Conservation (phyloP, 2,113 vertebrate genomes). For the Recurvirostra avosetta region DNA sequence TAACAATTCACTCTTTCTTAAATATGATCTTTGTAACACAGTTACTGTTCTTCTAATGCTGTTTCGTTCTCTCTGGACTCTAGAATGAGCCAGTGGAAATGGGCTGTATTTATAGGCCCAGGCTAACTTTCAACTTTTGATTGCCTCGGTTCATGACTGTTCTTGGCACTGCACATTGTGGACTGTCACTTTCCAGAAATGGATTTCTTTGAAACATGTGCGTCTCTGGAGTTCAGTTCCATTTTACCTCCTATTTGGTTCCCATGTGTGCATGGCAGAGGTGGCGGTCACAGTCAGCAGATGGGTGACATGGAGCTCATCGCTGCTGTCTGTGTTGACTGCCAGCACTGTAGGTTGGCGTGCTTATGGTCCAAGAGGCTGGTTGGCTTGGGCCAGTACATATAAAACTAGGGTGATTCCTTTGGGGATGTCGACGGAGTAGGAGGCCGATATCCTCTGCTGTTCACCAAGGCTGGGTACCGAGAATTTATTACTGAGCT, state of each 20-base stretch:
- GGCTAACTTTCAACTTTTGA: neutral
- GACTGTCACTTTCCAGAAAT: neutral
- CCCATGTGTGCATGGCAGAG: rapidly evolving
- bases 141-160: neutral
- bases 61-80: neutral
- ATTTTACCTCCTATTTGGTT: neutral
- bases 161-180: neutral
- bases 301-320: rapidly evolving
- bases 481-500: neutral
- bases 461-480: neutral
- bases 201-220: neutral
- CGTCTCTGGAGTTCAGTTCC: neutral
- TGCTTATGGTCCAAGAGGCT: neutral
- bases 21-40: neutral
- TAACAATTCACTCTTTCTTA: neutral
- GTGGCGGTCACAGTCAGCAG: neutral
- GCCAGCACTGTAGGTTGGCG: rapidly evolving
- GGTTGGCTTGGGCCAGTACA: neutral
- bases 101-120: neutral
- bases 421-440: neutral
- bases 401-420: neutral
- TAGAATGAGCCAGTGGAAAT: neutral
- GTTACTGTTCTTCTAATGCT: neutral
- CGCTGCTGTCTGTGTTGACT: rapidly evolving
- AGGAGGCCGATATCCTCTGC: neutral